phyloP scores from a whole-genome alignment of 2,888 invertebrate genomes.

The Teleogryllus oceanicus region DNA sequence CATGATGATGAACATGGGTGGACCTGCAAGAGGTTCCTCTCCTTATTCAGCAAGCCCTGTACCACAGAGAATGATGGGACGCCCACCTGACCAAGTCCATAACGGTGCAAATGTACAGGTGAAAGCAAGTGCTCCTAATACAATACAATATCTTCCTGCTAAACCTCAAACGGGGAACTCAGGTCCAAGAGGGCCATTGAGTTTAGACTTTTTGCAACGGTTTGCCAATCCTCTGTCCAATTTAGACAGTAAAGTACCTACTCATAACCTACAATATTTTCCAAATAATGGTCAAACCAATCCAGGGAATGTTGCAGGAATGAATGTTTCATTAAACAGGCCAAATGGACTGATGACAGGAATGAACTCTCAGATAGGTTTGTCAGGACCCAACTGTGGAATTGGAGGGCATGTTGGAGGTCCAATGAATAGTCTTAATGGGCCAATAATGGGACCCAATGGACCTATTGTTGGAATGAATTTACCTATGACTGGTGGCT shows the following conservation, averaged over 20 bases:
- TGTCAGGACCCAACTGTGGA: conserved; percentile 47
- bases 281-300: conserved; percentile 57
- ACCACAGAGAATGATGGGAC: conserved; percentile 60
- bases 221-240: conserved; percentile 79
- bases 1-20: conserved; percentile 38
- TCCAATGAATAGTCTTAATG: conserved; percentile 46
- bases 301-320: conserved; percentile 52
- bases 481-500: conserved; percentile 41
- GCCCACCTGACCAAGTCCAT: conserved; percentile 55
- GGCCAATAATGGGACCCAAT: conserved; percentile 55
- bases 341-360: conserved; percentile 48
- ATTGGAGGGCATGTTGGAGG: conserved; percentile 40
- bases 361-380: conserved; percentile 37
- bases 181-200: conserved; percentile 76
- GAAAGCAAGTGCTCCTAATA: conserved; percentile 94
- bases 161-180: conserved; percentile 77
- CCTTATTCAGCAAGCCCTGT: conserved; percentile 50
- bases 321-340: conserved; percentile 52
- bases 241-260: conserved; percentile 66
- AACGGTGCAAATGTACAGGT: conserved; percentile 79
- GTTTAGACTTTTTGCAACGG: conserved; percentile 83
- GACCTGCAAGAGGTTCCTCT: conserved; percentile 51
- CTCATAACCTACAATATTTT: conserved; percentile 71
- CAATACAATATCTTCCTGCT: conserved; percentile 95
- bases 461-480: conserved; percentile 50